A percentile compares a stretch with the other conserved stretches of the same genome.
These are phyloP conservation scores for Clinocottus analis DNA, from an alignment of 2,113 vertebrate genomes.

Conservation along the genomic window DNA sequence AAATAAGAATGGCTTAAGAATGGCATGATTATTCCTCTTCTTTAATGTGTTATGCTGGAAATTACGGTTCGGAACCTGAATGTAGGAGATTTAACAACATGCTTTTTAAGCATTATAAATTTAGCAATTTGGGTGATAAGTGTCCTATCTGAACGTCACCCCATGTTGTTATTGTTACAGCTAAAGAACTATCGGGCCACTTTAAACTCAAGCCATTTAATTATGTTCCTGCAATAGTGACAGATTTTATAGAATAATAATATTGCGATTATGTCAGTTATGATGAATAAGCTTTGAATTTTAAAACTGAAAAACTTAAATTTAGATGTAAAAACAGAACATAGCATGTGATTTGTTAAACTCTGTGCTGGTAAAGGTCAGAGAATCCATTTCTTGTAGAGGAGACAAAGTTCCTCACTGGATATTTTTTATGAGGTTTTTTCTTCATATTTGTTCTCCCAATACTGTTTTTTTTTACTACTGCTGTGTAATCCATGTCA, in stretches of 20 bases:
- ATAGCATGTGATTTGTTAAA: not conserved
- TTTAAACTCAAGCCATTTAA: not conserved
- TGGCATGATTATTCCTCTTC: not conserved
- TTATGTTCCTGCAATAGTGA: not conserved
- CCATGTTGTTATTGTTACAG: not conserved
- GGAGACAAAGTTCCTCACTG: not conserved
- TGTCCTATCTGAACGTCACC: not conserved
- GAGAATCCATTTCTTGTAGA: not conserved
- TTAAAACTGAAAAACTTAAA: not conserved
- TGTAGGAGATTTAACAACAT: not conserved
- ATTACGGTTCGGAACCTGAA: not conserved
- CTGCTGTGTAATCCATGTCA: conserved; percentile 22
- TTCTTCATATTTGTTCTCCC: not conserved
- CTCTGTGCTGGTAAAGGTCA: conserved; percentile 21
- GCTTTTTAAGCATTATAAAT: not conserved
- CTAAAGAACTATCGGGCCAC: not conserved
- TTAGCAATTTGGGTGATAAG: not conserved
- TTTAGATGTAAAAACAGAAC: not conserved
- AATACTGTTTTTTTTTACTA: conserved; percentile 11
- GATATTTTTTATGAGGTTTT: conserved; percentile 9
- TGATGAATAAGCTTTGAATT: too few relatives aligned
- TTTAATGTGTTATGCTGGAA: not conserved
- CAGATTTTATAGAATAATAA: conserved; percentile 3
- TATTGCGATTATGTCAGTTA: not conserved
- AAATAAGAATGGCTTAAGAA: not conserved